These are phyloP conservation scores for Naja naja DNA, from an alignment of 2,113 vertebrate genomes.

Conservation along the genomic window DNA sequence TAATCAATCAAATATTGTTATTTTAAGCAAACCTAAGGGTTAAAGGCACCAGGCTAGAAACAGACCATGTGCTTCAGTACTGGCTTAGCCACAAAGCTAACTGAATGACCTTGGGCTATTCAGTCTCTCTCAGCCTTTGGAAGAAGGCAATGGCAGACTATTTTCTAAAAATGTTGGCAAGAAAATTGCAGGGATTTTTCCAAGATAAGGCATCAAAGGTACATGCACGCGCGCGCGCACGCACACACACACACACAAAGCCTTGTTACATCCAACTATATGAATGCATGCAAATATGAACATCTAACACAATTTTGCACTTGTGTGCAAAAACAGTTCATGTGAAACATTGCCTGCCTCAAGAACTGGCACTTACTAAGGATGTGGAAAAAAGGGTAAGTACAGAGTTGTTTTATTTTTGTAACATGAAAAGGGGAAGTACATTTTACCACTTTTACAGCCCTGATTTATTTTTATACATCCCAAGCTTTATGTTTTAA, in stretches of 20 bases:
- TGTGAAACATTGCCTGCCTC: background rate
- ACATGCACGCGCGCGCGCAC: fast-evolving
- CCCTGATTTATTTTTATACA: background rate
- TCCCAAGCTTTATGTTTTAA: background rate
- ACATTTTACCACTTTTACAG: background rate
- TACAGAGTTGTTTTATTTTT: background rate
- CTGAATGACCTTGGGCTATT: background rate
- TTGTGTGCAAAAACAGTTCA: background rate
- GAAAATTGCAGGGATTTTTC: background rate
- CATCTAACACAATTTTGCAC: background rate
- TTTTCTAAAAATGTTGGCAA: background rate
- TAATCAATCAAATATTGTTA: background rate
- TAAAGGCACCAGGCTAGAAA: background rate
- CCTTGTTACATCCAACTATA: background rate
- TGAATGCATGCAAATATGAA: background rate
- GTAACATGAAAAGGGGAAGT: background rate
- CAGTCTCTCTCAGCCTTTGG: background rate
- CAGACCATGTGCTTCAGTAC: background rate
- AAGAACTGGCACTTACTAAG: background rate
- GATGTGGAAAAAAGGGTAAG: background rate
- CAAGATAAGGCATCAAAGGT: background rate
- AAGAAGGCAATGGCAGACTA: background rate
- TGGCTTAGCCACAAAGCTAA: background rate
- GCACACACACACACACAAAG: too few relatives aligned
- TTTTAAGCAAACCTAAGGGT: background rate